Conservation (phyloP, 2,797 vertebrate genomes). For the Typhlichthys subterraneus region DNA sequence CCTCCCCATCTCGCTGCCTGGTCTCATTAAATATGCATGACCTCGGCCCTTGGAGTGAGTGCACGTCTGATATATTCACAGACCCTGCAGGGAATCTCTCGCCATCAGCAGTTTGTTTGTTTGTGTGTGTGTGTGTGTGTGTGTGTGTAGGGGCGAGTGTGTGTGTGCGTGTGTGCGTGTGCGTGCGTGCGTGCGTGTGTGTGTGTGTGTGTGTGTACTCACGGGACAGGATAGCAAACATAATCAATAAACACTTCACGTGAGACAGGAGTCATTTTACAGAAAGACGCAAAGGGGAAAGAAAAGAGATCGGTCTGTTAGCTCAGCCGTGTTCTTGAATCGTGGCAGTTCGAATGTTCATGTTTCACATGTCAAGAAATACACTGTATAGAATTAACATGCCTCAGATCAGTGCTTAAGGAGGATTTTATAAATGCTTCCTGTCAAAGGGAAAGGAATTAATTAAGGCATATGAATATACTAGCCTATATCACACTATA, state of each 20-base stretch:
- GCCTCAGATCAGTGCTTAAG: too few species aligned
- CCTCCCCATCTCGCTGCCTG: too few species aligned
- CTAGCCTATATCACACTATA: too few species aligned
- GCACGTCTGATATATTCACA: constrained; percentile 62
- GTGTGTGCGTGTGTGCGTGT: constrained; percentile 4
- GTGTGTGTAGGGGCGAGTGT: background rate
- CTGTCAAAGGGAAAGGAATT: too few species aligned
- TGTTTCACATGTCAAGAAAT: too few species aligned
- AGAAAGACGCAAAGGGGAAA: background rate
- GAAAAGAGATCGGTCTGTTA: background rate
- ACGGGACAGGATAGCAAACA: constrained; percentile 36
- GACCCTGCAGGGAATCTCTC: constrained; percentile 53
- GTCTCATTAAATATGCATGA: constrained; percentile 71
- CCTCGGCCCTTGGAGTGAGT: constrained; percentile 33
- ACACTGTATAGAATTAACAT: too few species aligned
- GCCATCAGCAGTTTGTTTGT: constrained; percentile 48
- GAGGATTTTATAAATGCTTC: too few species aligned
- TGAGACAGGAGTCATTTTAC: constrained; percentile 24
- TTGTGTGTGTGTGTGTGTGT: background rate
- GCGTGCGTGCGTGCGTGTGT: constrained; percentile 1
- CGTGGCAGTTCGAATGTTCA: too few species aligned
- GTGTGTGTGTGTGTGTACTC: constrained; percentile 5
- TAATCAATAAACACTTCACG: constrained; percentile 60
- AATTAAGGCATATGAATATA: too few species aligned
- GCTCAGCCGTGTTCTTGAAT: too few species aligned